Evolutionary conservation across 1,140 invertebrate species (phyloP), one percentile per base, ranked within the genome.

Genomic region (Atta colombica): DNA sequence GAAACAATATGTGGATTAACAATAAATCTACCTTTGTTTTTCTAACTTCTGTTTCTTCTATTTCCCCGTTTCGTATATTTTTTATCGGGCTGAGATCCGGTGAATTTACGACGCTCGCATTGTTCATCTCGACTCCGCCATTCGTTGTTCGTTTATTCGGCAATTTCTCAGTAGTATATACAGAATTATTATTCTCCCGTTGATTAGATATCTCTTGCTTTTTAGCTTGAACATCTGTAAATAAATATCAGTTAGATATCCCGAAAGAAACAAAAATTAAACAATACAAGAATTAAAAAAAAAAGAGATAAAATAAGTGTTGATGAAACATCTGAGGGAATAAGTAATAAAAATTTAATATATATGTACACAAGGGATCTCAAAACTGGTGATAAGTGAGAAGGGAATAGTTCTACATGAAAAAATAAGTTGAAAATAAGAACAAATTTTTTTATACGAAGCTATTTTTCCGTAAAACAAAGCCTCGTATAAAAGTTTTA

Each of bases 151-250:
- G 85, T 84, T 93, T 94, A 68, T 94, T 93, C 0, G 85, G 31
- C 0, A 91, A 91, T 75, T 89, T 92, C 5, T 90, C 75, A 18
- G 91, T 91, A 0, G 89, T 39, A 35, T 89, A 94, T 0, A 95
- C 90, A 18, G 89, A 94, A 91, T 95, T 95, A 72, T 95, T 95
- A 68, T 95, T 95, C 39, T 95, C 93, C 45, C 78, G 90, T 82
- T 72, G 86, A 60, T 77, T 84, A 7, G 89, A 78, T 18, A 87
- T 66, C 16, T 87, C 87, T n/a, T 90, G 82, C 55, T 89, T 92
- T 55, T 91, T 80, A 16, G 53, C 86, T 88, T 92, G 90, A 75
- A 85, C 87, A 92, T 94, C 94, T 95, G 93, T 88, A 94, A 94
- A 74, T 49, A 75, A 55, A 75, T 16, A 7, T 65, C 35, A 61